Evolutionary conservation across 2,797 vertebrate species (phyloP).

Genomic region (Protonibea diacanthus): DNA sequence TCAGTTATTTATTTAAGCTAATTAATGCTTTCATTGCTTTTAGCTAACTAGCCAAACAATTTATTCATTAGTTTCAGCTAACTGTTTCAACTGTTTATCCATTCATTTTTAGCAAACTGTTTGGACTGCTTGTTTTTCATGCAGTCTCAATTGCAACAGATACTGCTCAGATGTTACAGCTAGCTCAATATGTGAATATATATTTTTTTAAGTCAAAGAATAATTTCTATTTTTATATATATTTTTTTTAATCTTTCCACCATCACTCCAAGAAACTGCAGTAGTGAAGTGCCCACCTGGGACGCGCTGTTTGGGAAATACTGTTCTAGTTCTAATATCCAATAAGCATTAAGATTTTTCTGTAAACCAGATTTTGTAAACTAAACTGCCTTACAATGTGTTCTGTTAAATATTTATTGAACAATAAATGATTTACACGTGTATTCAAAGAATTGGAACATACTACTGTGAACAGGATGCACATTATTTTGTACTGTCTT

Average conservation of each 20-base stretch:
- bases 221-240: not conserved
- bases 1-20: not conserved
- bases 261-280: not conserved
- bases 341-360: not conserved
- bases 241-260: not conserved
- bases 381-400: not conserved
- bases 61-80: not conserved
- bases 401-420: slow-evolving; percentile 1
- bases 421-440: slow-evolving; percentile 2
- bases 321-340: not conserved
- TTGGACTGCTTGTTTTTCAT: not conserved
- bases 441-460: not conserved
- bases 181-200: not conserved
- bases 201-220: not conserved
- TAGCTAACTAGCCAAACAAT: not conserved
- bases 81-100: not conserved
- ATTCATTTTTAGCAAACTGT: not conserved
- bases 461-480: slow-evolving; percentile 6
- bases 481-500: slow-evolving; percentile 39
- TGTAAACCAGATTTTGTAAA: not conserved
- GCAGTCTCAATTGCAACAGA: not conserved
- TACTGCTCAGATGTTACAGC: not conserved
- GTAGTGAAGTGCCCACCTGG: not conserved
- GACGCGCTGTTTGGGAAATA: not conserved
- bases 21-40: not conserved